Percentiles rank a stretch among this genome's conserved stretches.
Conservation (phyloP, 2,888 invertebrate genomes). For the Cheilosia urbana region DNA sequence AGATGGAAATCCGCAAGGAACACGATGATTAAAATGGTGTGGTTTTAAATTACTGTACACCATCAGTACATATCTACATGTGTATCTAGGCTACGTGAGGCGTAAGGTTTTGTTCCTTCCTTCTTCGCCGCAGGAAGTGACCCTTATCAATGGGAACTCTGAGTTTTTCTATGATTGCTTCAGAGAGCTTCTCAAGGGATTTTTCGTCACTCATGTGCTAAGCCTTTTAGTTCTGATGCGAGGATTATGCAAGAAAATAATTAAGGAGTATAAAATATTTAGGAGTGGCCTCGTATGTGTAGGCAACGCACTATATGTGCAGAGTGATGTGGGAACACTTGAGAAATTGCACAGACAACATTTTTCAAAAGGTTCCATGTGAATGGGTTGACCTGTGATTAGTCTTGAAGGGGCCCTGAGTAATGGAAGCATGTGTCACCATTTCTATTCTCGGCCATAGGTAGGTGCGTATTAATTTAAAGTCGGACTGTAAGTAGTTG, state of each 20-base stretch:
- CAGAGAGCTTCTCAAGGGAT: constrained; percentile 49
- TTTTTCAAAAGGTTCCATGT: too few relatives aligned
- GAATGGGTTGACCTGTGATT: too few relatives aligned
- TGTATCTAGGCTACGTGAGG: constrained; percentile 50
- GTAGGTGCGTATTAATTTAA: too few relatives aligned
- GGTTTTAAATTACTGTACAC: constrained; percentile 68
- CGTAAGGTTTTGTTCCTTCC: constrained; percentile 17
- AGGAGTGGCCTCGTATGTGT: constrained; percentile 9
- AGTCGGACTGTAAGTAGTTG: too few relatives aligned
- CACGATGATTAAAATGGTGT: constrained; percentile 74
- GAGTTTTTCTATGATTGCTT: constrained; percentile 63
- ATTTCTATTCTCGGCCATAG: too few relatives aligned
- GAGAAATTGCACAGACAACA: too few relatives aligned
- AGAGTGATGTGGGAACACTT: too few relatives aligned
- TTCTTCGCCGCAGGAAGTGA: constrained; percentile 41
- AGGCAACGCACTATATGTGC: too few relatives aligned
- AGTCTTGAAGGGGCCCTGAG: too few relatives aligned
- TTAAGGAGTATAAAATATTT: constrained; percentile 69
- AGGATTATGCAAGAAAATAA: constrained; percentile 73
- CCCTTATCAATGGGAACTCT: constrained; percentile 71
- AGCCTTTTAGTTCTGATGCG: constrained; percentile 51
- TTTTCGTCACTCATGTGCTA: constrained; percentile 70
- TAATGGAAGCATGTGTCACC: too few relatives aligned
- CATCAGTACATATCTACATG: constrained; percentile 29
- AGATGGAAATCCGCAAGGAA: constrained; percentile 68